Evolutionary conservation across 64 coral and sea anemone species (phyloP), one percentile per base, ranked within the genome.

Genomic region (Stylophora pistillata): DNA sequence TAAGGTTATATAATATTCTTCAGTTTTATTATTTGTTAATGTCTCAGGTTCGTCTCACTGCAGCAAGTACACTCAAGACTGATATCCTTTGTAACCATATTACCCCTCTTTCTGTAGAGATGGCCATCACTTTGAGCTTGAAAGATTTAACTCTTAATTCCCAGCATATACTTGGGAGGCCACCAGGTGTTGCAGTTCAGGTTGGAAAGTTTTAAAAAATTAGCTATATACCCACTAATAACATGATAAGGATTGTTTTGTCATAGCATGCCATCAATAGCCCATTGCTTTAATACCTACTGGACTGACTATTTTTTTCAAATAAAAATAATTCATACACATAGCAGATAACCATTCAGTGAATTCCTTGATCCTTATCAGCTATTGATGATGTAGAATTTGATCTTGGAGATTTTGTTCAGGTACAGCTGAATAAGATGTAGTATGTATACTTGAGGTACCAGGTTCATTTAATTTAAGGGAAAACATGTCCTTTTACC

Each of bases 341-440:
- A 47, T 47, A 3, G 7, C 3, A 47, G 37, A 4, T 47, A 47
- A 14, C 41, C 16, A 58, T 30, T 41, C 1, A 6, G 18, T 61
- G 56, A 34, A 21, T 18, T 87, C 84, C 85, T 91, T 88, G 66
- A 93, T 62, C 17, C 7, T 79, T n/a, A 18, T 60, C 61, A 98
- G 54, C 92, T 55, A 85, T 98, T 47, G 95, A 98, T 63, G 95
- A 98, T 78, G 88, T 98, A 15, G 95, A 98, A 72, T 98, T 98
- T 41, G 17, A 91, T 58, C 66, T 94, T 12, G 95, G 94, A 12
- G 89, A 91, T 6, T 98, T 98, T 74, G 69, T 94, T 74, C 91
- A 92, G 56, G 95, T 98, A 91, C 7, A 85, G 89, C 73, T 31
- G 9, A 57, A 10, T 41, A 25, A 11, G 64, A 68, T 68, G n/a